These are phyloP conservation scores for Apis dorsata DNA, from an alignment of 1,140 invertebrate species.

Conservation along the genomic window DNA sequence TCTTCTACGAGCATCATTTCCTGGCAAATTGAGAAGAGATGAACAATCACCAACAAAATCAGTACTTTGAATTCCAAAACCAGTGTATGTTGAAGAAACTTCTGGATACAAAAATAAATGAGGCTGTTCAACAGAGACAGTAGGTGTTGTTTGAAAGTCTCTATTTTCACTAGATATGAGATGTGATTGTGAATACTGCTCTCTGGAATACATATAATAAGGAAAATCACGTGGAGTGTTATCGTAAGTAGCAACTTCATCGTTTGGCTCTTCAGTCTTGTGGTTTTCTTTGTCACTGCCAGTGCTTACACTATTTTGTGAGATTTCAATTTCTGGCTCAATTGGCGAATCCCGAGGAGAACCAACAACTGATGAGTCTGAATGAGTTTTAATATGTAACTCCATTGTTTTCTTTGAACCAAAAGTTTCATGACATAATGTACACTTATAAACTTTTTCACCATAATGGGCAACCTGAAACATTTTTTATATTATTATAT, in stretches of 20 bases:
- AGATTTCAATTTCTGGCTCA: conserved; percentile 73
- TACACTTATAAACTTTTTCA: conserved; percentile 95
- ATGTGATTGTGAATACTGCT: conserved; percentile 56
- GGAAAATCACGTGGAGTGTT: conserved; percentile 63
- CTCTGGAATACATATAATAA: conserved; percentile 71
- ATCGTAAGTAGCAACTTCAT: conserved; percentile 27
- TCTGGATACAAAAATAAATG: conserved; percentile 71
- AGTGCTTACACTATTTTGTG: conserved; percentile 51
- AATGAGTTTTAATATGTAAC: conserved; percentile 93
- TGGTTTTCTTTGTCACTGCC: conserved; percentile 72
- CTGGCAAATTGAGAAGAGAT: conserved; percentile 75
- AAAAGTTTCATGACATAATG: conserved; percentile 93
- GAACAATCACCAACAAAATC: conserved; percentile 68
- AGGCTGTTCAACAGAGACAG: conserved; percentile 35
- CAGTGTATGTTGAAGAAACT: conserved; percentile 53
- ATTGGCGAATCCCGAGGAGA: conserved; percentile 67
- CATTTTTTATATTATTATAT: background rate
- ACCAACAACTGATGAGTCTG: conserved; percentile 78
- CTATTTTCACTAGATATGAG: conserved; percentile 65
- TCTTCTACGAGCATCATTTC: conserved; percentile 84
- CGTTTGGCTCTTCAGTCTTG: conserved; percentile 72
- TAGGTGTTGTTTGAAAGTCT: conserved; percentile 54
- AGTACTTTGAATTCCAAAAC: conserved; percentile 66
- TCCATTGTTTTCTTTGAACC: conserved; percentile 94
- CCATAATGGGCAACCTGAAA: conserved; percentile 90